phyloP scores from a whole-genome alignment of 2,888 invertebrate species.

The Tetragonisca angustula region DNA sequence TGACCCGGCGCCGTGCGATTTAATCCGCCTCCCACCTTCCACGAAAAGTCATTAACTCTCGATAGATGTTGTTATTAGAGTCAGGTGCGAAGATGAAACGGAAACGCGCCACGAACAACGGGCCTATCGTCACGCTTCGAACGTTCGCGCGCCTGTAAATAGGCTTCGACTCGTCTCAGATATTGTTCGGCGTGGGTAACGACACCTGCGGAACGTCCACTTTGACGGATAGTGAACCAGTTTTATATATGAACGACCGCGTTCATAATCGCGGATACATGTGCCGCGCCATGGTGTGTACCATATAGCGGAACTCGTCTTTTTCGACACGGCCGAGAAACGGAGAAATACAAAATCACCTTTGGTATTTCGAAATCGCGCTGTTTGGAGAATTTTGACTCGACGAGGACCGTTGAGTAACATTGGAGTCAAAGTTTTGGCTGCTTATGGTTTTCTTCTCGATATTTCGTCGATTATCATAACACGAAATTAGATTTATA shows the following conservation, averaged over 20 bases:
- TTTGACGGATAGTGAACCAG: not conserved
- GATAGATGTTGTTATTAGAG: conserved; percentile 51
- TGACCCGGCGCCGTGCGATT: conserved; percentile 23
- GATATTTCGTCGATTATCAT: too few relatives aligned
- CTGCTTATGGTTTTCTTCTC: too few relatives aligned
- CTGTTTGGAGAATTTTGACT: not conserved
- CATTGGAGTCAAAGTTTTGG: too few relatives aligned
- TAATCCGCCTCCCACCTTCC: not conserved
- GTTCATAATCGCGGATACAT: not conserved
- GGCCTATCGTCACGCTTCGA: conserved; percentile 13
- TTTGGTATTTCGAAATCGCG: not conserved
- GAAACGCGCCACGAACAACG: conserved; percentile 1
- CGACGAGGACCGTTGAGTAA: too few relatives aligned
- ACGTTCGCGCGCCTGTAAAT: not conserved
- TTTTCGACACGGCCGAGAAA: too few relatives aligned
- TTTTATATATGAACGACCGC: conserved; percentile 8
- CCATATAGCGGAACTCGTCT: not conserved
- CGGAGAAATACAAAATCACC: not conserved
- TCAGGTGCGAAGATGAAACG: conserved; percentile 36
- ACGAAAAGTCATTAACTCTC: conserved; percentile 51
- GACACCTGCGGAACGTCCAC: not conserved
- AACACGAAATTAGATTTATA: too few relatives aligned
- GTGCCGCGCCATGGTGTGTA: too few relatives aligned
- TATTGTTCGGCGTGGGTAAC: not conserved
- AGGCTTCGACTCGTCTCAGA: conserved; percentile 16